These are phyloP conservation scores for Eremobia ochroleuca DNA, from an alignment of 2,888 invertebrate genomes.

Conservation along the genomic window DNA sequence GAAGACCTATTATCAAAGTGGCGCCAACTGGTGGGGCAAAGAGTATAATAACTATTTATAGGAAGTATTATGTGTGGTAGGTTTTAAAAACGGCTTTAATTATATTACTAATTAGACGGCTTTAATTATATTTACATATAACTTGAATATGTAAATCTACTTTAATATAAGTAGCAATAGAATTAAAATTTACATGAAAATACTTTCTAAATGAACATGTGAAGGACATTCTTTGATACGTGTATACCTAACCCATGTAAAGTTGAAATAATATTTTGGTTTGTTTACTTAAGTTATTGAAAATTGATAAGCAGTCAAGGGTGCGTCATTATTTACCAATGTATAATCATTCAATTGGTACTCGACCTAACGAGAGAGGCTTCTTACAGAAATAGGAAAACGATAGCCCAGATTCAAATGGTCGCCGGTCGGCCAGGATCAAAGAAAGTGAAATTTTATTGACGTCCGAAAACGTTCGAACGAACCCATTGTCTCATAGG, in stretches of 20 bases:
- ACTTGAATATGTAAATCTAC: too few species aligned
- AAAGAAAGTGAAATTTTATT: slow-evolving; percentile 68
- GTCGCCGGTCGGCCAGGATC: slow-evolving; percentile 53
- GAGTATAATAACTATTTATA: too few species aligned
- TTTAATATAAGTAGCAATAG: too few species aligned
- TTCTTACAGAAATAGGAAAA: slow-evolving; percentile 52
- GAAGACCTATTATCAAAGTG: not conserved
- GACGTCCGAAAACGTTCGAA: slow-evolving; percentile 45
- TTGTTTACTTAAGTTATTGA: slow-evolving; percentile 23
- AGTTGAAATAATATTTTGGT: slow-evolving; percentile 8
- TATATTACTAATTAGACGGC: too few species aligned
- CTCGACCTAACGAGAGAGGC: slow-evolving; percentile 31
- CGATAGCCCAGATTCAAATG: slow-evolving; percentile 63
- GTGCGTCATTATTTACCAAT: slow-evolving; percentile 45
- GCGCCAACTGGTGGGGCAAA: too few species aligned
- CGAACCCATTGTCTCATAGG: slow-evolving; percentile 47
- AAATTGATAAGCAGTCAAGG: slow-evolving; percentile 29
- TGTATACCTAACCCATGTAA: not conserved
- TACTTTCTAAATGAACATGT: not conserved
- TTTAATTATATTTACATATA: too few species aligned
- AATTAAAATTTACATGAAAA: too few species aligned
- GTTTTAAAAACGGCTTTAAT: too few species aligned
- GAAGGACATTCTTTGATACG: not conserved
- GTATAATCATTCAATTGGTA: slow-evolving; percentile 57
- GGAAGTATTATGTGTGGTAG: too few species aligned